These are phyloP conservation scores for Amblyraja radiata DNA, from an alignment of 2,797 vertebrate genomes.

Conservation along the genomic window DNA sequence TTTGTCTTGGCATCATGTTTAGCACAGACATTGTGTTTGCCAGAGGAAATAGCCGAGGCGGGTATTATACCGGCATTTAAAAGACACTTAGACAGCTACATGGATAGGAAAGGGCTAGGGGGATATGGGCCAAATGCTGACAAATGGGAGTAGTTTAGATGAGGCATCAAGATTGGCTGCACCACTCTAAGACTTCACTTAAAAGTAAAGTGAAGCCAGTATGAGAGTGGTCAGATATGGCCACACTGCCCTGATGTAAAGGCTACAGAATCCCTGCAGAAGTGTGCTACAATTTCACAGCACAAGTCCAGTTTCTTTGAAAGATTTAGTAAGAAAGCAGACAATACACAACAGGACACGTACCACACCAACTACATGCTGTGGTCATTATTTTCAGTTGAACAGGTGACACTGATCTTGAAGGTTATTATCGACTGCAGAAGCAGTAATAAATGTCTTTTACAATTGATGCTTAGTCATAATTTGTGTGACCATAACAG, in stretches of 20 bases:
- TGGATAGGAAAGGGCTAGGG: no score
- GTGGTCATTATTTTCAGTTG: not conserved
- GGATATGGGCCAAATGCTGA: no score
- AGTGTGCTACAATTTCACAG: not conserved
- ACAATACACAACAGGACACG: not conserved
- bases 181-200: not conserved
- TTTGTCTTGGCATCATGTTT: no score
- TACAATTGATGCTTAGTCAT: not conserved
- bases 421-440: not conserved
- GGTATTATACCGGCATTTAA: no score
- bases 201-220: not conserved
- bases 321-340: not conserved
- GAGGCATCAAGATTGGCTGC: no score
- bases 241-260: not conserved
- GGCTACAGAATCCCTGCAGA: not conserved
- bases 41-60: no score
- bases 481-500: not conserved
- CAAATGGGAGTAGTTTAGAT: no score
- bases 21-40: no score
- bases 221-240: not conserved
- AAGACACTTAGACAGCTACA: no score
- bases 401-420: not conserved
- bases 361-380: not conserved
- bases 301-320: not conserved
- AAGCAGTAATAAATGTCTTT: not conserved